Base-by-base conservation (phyloP, 2,113 vertebrate genomes). In the Gambusia affinis region DNA sequence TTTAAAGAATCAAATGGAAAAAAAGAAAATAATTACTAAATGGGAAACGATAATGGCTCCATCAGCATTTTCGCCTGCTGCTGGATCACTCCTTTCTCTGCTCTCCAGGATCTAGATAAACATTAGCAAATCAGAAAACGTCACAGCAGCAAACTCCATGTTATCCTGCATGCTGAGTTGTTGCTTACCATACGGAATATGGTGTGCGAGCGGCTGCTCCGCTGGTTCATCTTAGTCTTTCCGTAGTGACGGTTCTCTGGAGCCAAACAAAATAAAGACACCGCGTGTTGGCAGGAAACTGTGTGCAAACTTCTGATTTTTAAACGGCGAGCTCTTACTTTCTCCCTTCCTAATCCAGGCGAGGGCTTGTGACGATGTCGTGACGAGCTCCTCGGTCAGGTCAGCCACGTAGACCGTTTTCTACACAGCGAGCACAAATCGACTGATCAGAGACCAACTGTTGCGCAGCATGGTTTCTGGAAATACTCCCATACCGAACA, bases 141-240 rank as follows among this genome's bases (percentile, higher is more conserved):
- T 8, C 1, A 12, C 6, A n/a, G 15, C 22, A 5, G 14, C 44
- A 3, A 76, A 37, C 63, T 11, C 1, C 7, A n/a, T 35, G 12
- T 47, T 2, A 4, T 10, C n/a, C 7, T 8, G 24, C 1, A 28
- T 37, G 12, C 33, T 24, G 24, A 17, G 3, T 2, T 1, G 39
- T 19, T 47, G 72, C 95, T 76, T 92, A 98, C 98, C 98, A 99
- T 99, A 84, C 97, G 94, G 86, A 99, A 99, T 82, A 99, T 99
- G 0, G 98, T 95, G 88, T 99, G 98, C 0, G 98, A 99, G 35
- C 97, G 96, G 75, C 97, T 99, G 91, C 98, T 99, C 61, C 95
- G 94, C 74, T 98, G 92, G 74, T 99, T 99, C 97, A 99, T 97
- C 88, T 98, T 98, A 0, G 98, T 99, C 89, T 96, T 96, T 60